A percentile compares a stretch with the other conserved stretches of the same genome.
Evolutionary conservation across 2,113 vertebrate species (phyloP).

Genomic region (Dermatemys mawii): DNA sequence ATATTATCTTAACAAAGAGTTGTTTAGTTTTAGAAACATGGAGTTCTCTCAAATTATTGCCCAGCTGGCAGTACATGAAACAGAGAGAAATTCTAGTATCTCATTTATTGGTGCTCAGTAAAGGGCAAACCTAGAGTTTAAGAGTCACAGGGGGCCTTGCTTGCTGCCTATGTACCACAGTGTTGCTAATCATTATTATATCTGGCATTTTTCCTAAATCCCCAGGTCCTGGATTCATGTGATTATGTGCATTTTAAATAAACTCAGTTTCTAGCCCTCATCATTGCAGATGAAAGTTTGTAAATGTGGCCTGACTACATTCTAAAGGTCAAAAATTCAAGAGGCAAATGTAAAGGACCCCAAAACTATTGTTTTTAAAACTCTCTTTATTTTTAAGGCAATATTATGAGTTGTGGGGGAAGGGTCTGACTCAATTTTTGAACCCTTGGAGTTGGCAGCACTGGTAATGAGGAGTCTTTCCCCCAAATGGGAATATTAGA

Average conservation of each 20-base stretch:
- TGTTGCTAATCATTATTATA: accelerated
- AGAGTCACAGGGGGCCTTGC: not conserved
- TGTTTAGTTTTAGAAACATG: no score
- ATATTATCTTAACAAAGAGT: no score
- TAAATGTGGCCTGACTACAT: not conserved
- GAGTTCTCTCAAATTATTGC: no score
- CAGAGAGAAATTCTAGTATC: no score
- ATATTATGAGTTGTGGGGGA: no score
- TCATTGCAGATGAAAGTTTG: not conserved
- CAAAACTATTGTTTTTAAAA: no score
- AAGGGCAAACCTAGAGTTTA: not conserved
- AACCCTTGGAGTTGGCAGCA: not conserved
- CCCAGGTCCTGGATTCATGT: accelerated
- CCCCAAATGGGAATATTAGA: not conserved
- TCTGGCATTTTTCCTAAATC: not conserved
- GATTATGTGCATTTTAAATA: not conserved
- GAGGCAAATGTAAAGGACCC: not conserved
- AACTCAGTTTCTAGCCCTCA: not conserved
- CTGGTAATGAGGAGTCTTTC: not conserved
- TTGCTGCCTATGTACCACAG: not conserved
- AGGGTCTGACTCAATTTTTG: no score
- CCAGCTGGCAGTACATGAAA: no score
- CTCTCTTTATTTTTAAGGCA: no score
- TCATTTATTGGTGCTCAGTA: not conserved
- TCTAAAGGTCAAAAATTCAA: not conserved